These are phyloP conservation scores for Pantherophis alleghaniensis DNA, from an alignment of 2,797 vertebrate genomes.

Conservation along the genomic window DNA sequence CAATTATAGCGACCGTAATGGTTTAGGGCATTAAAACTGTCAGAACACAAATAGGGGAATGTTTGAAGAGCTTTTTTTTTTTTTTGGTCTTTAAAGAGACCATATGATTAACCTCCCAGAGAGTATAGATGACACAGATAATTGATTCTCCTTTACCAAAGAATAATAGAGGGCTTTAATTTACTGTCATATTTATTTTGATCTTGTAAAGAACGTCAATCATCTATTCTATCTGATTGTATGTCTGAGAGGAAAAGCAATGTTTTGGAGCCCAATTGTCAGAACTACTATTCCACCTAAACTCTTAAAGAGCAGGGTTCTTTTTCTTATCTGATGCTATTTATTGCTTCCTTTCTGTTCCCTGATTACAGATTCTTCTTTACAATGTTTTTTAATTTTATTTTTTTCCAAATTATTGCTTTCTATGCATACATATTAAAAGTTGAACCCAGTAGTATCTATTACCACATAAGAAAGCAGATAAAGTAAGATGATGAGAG, in stretches of 20 bases:
- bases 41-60: neutral
- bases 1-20: neutral
- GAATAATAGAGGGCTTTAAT: slow-evolving; percentile 11
- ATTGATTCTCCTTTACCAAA: slow-evolving; percentile 7
- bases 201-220: slow-evolving; percentile 21
- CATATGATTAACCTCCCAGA: neutral
- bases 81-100: neutral
- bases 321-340: neutral
- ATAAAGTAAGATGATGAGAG: neutral
- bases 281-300: slow-evolving; percentile 3
- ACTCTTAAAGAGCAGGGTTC: neutral
- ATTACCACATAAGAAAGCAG: neutral
- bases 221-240: slow-evolving; percentile 15
- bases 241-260: slow-evolving; percentile 18
- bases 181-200: slow-evolving; percentile 25
- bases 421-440: neutral
- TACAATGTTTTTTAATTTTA: neutral
- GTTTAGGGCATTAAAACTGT: neutral
- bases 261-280: neutral
- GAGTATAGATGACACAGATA: neutral
- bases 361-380: neutral
- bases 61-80: neutral
- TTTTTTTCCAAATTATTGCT: neutral
- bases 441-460: neutral
- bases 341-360: neutral